Evolutionary conservation across 2,888 invertebrate species (phyloP), one percentile per base, ranked within the genome.

Genomic region (Synergus gifuensis): DNA sequence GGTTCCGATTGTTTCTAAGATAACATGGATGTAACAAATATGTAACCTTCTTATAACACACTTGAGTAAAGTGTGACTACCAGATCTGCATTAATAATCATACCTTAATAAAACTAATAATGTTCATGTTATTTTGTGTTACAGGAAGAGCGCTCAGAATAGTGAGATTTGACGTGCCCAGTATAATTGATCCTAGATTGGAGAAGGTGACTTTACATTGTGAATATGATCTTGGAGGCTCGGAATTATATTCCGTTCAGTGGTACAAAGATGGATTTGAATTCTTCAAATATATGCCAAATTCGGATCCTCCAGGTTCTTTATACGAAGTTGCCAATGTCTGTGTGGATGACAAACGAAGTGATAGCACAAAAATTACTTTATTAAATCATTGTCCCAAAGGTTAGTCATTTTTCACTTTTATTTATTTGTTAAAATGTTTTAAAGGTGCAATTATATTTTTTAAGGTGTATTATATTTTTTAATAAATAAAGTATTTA

Each of bases 251-350:
- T 81, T 90, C 91, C n/a, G 89, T 92, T 22, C 91, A 87, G 77
- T 92, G 92, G 92, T 88, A 88, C 87, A 91, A 91, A 82, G 89
- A 91, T 76, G 87, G 86, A 16, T 82, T 82, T 4, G 88, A 89
- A 80, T 90, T 92, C 85, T 91, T 89, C 85, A 88, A 89, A 79
- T 92, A 85, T 79, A 88, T 87, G 88, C 91, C 92, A 1, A 85
- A 85, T 16, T 83, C 85, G 9, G 77, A 18, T 9, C 88, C 89
- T 4, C 78, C 86, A 2, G 88, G 88, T 5, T 86, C 86, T 4
- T 86, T 58, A 14, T 84, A 80, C 79, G 82, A 85, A 5, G 86
- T 87, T 40, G 78, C 83, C n/a, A 89, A 87, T 18, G 83, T 90
- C 12, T 83, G 85, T 80, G 91, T 92, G 77, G 88, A 89, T 80